Conservation (phyloP, 2,797 vertebrate species). For the Erpetoichthys calabaricus region DNA sequence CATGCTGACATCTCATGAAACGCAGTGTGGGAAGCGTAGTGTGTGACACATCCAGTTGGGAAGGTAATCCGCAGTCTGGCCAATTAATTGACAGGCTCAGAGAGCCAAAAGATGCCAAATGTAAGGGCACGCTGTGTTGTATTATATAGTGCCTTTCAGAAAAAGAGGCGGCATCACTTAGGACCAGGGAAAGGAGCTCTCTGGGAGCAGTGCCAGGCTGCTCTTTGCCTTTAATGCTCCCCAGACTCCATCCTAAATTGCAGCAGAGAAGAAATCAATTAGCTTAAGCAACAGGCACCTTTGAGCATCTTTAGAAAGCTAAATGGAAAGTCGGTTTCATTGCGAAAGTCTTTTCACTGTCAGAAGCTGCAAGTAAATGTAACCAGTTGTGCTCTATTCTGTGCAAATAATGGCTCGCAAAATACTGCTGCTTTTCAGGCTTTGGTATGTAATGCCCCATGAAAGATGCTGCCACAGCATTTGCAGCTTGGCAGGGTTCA, state of each 20-base stretch:
- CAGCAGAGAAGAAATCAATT: not conserved
- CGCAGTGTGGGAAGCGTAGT: not conserved
- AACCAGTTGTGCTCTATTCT: too few species aligned
- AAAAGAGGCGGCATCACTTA: not conserved
- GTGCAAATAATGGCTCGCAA: too few species aligned
- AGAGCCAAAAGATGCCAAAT: not conserved
- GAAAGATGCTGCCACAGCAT: too few species aligned
- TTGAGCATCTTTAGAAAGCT: not conserved
- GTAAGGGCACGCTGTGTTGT: not conserved
- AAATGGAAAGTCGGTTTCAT: too few species aligned
- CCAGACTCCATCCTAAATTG: not conserved
- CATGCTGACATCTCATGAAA: not conserved
- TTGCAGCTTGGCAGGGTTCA: too few species aligned
- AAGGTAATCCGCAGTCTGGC: not conserved
- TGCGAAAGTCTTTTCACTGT: too few species aligned
- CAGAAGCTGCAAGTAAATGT: too few species aligned
- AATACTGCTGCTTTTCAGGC: too few species aligned
- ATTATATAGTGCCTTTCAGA: not conserved
- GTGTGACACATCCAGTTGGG: not conserved
- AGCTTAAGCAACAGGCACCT: not conserved
- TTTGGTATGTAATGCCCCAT: too few species aligned
- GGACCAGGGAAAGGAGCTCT: not conserved
- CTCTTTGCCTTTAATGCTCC: not conserved
- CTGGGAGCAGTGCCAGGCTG: not conserved
- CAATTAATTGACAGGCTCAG: not conserved